Evolutionary conservation across 2,113 vertebrate species (phyloP).

Genomic region (Aptenodytes forsteri): DNA sequence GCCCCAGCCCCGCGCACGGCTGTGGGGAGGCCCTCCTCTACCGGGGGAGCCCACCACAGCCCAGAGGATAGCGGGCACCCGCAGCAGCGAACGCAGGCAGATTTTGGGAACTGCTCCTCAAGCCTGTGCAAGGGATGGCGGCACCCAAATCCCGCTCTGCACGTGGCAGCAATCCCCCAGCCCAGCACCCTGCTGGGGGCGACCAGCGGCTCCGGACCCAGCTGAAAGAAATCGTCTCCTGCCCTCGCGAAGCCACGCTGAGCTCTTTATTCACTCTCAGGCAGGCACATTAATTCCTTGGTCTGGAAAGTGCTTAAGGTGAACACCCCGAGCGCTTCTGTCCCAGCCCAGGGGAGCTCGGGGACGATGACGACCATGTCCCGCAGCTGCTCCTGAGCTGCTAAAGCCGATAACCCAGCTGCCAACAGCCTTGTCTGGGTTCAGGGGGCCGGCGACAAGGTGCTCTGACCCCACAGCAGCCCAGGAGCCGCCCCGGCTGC

Average conservation of each 20-base stretch:
- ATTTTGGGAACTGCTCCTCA: background rate
- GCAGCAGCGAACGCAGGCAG: accelerated
- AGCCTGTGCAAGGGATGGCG: accelerated
- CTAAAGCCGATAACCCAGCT: background rate
- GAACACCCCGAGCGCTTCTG: accelerated
- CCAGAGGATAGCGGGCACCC: accelerated
- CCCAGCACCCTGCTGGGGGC: background rate
- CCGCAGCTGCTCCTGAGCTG: background rate
- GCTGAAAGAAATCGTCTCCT: background rate
- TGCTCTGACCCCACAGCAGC: background rate
- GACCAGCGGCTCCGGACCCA: accelerated
- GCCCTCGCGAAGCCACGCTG: background rate
- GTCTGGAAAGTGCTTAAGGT: background rate
- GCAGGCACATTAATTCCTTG: background rate
- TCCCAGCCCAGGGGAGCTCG: background rate
- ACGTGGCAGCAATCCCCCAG: background rate
- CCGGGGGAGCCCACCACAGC: background rate
- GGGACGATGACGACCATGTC: accelerated
- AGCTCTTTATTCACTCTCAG: background rate
- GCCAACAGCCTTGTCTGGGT: background rate
- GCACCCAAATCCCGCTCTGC: background rate
- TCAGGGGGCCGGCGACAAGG: background rate
- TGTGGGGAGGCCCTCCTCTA: background rate
- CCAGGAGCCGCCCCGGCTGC: accelerated
- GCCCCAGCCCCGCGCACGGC: background rate